These are phyloP conservation scores for Chymomyza fuscimana DNA, from an alignment of 2,888 invertebrate genomes.

Conservation along the genomic window DNA sequence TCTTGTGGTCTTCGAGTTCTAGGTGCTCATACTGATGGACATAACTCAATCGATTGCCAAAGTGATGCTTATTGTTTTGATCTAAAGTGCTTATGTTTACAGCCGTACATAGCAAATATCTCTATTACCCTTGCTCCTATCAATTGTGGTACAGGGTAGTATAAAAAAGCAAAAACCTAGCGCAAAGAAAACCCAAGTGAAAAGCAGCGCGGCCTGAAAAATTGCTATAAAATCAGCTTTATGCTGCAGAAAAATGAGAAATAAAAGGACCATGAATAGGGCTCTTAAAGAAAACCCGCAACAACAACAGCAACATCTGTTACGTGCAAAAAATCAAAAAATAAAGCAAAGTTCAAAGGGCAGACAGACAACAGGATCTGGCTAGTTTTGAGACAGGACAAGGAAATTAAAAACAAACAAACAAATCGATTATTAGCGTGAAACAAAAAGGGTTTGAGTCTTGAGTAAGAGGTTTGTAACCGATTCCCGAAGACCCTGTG, in stretches of 20 bases:
- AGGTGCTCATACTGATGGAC: too few relatives aligned
- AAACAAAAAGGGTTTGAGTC: slow-evolving; percentile 17
- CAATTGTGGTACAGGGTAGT: too few relatives aligned
- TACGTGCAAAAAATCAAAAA: background rate
- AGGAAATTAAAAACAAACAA: slow-evolving; percentile 68
- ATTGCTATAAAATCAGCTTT: slow-evolving; percentile 64
- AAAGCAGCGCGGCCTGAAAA: slow-evolving; percentile 31
- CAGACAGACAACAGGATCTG: slow-evolving; percentile 20
- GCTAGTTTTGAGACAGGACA: slow-evolving; percentile 5
- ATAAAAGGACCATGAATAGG: slow-evolving; percentile 34
- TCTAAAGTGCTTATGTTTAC: too few relatives aligned
- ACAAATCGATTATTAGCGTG: slow-evolving; percentile 70
- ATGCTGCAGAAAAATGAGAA: slow-evolving; percentile 34
- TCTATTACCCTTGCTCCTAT: too few relatives aligned
- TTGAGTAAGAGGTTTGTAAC: background rate
- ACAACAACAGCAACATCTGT: background rate
- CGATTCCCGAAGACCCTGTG: background rate
- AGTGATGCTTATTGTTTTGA: too few relatives aligned
- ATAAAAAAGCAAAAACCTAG: slow-evolving; percentile 24
- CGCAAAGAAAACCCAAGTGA: slow-evolving; percentile 44
- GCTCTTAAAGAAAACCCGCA: background rate
- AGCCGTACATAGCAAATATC: too few relatives aligned
- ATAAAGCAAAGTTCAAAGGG: background rate
- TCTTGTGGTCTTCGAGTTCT: too few relatives aligned
- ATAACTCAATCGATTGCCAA: too few relatives aligned